These are phyloP conservation scores for Temnothorax nylanderi DNA, from an alignment of 1,140 invertebrate species.

Conservation along the genomic window DNA sequence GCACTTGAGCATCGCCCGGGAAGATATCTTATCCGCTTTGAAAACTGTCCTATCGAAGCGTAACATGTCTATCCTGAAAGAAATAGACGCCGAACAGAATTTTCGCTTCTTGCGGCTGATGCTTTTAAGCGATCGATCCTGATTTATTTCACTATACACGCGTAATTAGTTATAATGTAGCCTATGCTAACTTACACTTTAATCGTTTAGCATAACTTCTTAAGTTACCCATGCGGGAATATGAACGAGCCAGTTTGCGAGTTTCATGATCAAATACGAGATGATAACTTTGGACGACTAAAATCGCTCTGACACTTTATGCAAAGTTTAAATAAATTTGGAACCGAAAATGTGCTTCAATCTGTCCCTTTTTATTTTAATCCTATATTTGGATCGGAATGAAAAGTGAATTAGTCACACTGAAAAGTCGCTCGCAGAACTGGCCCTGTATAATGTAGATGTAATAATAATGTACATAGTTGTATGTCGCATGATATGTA, in stretches of 20 bases:
- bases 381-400: neutral
- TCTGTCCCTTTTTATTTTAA: neutral
- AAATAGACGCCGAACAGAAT: slow-evolving; percentile 4
- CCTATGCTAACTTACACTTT: slow-evolving; percentile 33
- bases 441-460: slow-evolving; percentile 7
- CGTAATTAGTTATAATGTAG: slow-evolving; percentile 25
- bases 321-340: neutral
- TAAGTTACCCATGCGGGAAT: slow-evolving; percentile 36
- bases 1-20: slow-evolving; percentile 52
- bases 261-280: neutral
- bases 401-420: neutral
- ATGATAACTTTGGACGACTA: neutral
- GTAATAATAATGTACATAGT: slow-evolving; percentile 40
- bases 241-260: slow-evolving; percentile 28
- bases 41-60: neutral
- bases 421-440: slow-evolving; percentile 18
- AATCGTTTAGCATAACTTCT: slow-evolving; percentile 31
- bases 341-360: neutral
- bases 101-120: neutral
- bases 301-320: neutral
- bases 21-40: neutral
- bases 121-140: slow-evolving; percentile 38
- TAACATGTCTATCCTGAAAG: slow-evolving; percentile 10
- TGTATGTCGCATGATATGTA: slow-evolving; percentile 57
- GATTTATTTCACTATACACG: slow-evolving; percentile 13